These are phyloP conservation scores for Epinephelus moara DNA, from an alignment of 2,113 vertebrate genomes.

Conservation along the genomic window DNA sequence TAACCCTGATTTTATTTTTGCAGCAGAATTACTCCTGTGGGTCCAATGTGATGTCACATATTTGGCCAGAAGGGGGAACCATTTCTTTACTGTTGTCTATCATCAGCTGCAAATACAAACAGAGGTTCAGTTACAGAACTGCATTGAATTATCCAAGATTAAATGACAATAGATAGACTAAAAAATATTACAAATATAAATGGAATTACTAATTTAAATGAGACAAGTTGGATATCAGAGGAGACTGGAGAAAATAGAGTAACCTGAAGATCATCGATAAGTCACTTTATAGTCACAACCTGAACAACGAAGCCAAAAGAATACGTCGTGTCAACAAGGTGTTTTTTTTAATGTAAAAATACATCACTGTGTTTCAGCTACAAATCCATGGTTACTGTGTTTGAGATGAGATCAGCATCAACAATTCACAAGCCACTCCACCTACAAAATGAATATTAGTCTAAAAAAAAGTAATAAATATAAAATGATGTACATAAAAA, in stretches of 20 bases:
- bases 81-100: background rate
- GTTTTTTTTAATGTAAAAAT: slow-evolving; percentile 69
- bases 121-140: background rate
- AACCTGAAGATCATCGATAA: background rate
- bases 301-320: background rate
- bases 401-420: slow-evolving; percentile 41
- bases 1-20: background rate
- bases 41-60: background rate
- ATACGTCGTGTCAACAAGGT: background rate
- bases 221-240: background rate
- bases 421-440: slow-evolving; percentile 39
- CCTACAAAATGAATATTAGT: slow-evolving; percentile 57
- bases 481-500: slow-evolving; percentile 56
- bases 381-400: slow-evolving; percentile 47
- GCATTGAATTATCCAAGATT: background rate
- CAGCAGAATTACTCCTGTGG: background rate
- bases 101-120: background rate
- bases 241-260: background rate
- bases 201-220: background rate
- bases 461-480: slow-evolving; percentile 72
- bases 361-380: slow-evolving; percentile 42
- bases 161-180: background rate
- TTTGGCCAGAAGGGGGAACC: slow-evolving; percentile 10
- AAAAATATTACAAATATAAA: background rate
- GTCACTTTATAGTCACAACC: background rate